Conservation (phyloP, 2,113 vertebrate genomes). For the Hiodon alosoides region DNA sequence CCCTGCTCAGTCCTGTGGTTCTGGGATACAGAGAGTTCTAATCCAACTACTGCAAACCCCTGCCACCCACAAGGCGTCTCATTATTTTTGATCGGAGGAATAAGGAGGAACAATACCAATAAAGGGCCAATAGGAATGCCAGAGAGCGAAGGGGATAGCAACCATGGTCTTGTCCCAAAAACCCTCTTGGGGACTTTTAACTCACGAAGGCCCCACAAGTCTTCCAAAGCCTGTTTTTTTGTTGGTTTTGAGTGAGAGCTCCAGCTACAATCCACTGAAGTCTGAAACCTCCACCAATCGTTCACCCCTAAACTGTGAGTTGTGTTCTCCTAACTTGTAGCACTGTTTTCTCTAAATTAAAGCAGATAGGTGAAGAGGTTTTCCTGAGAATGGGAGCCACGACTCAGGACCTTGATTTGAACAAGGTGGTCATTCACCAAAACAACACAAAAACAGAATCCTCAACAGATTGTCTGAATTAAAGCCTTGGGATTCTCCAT, state of each 20-base stretch:
- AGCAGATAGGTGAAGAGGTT: background rate
- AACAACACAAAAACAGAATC: too few relatives aligned
- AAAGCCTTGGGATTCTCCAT: background rate
- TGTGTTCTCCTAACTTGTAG: background rate
- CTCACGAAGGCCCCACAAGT: background rate
- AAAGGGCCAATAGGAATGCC: slow-evolving; percentile 16
- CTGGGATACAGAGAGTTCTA: background rate
- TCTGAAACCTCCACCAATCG: background rate
- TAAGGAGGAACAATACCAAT: slow-evolving; percentile 20
- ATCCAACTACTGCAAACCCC: background rate
- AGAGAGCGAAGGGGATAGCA: slow-evolving; percentile 13
- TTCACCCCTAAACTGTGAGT: background rate
- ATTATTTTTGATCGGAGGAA: background rate
- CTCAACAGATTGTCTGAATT: background rate
- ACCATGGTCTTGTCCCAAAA: slow-evolving; percentile 24
- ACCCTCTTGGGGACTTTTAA: background rate
- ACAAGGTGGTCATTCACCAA: too few relatives aligned
- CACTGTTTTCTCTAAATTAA: slow-evolving; percentile 2
- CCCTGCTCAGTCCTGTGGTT: background rate
- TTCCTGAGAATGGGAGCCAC: background rate
- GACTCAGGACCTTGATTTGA: background rate
- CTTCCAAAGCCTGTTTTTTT: slow-evolving; percentile 20
- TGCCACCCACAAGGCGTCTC: slow-evolving; percentile 1
- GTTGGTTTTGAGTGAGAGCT: slow-evolving; percentile 23
- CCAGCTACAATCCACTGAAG: slow-evolving; percentile 4